These are phyloP conservation scores for Laterallus jamaicensis DNA, from an alignment of 2,113 vertebrate species.

Conservation along the genomic window DNA sequence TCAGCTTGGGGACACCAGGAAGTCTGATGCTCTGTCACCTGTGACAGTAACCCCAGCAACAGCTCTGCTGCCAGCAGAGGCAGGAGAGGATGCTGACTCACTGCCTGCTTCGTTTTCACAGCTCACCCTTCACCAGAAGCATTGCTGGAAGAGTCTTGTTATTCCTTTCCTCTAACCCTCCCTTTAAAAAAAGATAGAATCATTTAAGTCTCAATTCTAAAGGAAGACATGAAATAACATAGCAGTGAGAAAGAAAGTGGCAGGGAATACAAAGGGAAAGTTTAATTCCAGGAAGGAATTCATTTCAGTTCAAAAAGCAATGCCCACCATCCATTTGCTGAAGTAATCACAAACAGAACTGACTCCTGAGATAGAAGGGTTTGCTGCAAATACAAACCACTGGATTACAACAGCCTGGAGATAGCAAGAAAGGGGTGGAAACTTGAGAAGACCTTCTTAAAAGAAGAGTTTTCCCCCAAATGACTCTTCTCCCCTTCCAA, in stretches of 20 bases:
- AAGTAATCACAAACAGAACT: not conserved
- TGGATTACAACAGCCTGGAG: not conserved
- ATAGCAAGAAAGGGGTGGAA: not conserved
- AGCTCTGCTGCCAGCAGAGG: slow-evolving; percentile 18
- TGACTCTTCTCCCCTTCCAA: not conserved
- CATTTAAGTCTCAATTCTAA: not conserved
- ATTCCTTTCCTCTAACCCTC: not conserved
- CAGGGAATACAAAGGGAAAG: not conserved
- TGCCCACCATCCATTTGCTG: not conserved
- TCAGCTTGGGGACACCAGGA: not conserved
- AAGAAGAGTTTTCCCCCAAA: not conserved
- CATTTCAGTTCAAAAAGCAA: not conserved
- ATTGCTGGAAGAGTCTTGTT: not conserved
- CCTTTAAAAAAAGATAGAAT: not conserved
- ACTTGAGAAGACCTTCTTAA: not conserved
- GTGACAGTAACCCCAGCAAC: slow-evolving; percentile 66
- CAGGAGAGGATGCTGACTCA: slow-evolving; percentile 66
- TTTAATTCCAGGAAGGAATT: not conserved
- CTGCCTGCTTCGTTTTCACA: not conserved
- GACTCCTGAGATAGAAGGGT: not conserved
- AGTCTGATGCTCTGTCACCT: slow-evolving; percentile 37
- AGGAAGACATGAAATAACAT: fast-evolving
- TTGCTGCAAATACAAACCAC: not conserved
- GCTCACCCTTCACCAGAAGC: slow-evolving; percentile 11
- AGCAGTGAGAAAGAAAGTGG: too few relatives aligned